These are phyloP conservation scores for Lepisosteus osseus DNA, from an alignment of 2,113 vertebrate species.

Conservation along the genomic window DNA sequence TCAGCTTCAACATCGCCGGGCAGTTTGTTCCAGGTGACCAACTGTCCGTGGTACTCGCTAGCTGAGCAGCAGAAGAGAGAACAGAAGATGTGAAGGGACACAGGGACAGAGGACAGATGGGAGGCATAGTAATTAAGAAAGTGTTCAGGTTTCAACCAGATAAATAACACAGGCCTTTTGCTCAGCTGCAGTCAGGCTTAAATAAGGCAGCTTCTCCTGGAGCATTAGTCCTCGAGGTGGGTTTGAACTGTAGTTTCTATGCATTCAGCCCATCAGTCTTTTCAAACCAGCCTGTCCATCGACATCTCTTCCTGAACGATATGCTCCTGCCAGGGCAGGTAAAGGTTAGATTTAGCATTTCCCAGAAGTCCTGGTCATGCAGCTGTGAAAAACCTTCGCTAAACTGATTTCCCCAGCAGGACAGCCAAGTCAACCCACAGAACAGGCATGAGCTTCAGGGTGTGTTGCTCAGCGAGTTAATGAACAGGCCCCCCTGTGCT, in stretches of 20 bases:
- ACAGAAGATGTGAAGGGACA: too few species aligned
- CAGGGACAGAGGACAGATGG: too few species aligned
- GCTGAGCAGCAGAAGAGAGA: too few species aligned
- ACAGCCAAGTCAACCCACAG: not conserved
- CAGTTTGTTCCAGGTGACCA: too few species aligned
- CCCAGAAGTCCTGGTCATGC: not conserved
- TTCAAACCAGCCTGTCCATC: conserved; percentile 5
- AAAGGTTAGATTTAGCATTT: conserved; percentile 7
- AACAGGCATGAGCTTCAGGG: not conserved
- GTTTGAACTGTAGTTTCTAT: conserved; percentile 2
- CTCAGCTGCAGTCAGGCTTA: not conserved
- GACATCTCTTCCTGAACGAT: conserved; percentile 9
- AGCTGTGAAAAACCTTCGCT: not conserved
- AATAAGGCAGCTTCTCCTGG: too few species aligned
- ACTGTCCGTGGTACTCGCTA: too few species aligned
- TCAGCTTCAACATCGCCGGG: too few species aligned
- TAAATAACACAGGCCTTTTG: not conserved
- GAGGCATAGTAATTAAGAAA: too few species aligned
- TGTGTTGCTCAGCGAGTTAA: too few species aligned
- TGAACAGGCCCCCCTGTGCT: too few species aligned
- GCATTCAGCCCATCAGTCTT: conserved; percentile 23
- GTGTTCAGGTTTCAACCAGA: too few species aligned
- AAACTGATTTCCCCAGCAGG: not conserved
- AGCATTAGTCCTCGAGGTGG: not conserved
- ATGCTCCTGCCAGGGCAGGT: conserved; percentile 8